Conservation (phyloP, 2,797 vertebrate genomes). For the Furcifer pardalis region DNA sequence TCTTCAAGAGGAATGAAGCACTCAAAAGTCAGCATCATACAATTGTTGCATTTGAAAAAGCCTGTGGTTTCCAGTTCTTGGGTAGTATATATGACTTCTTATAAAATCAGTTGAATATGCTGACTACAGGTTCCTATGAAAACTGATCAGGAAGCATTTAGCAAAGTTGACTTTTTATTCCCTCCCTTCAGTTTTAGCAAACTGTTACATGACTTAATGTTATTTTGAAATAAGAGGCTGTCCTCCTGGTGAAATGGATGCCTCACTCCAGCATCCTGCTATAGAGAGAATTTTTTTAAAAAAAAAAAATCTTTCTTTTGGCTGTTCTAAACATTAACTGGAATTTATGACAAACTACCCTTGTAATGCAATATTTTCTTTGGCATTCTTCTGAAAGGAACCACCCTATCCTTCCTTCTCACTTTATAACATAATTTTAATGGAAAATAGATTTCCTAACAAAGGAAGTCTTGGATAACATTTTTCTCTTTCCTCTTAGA, state of each 20-base stretch:
- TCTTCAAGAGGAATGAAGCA: background rate
- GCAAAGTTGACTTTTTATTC: constrained; percentile 46
- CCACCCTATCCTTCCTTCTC: constrained; percentile 16
- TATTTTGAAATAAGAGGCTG: constrained; percentile 33
- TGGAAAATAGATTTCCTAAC: background rate
- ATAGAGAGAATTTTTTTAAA: background rate
- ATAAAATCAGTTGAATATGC: constrained; percentile 26
- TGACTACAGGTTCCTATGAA: constrained; percentile 24
- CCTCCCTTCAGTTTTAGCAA: constrained; percentile 34
- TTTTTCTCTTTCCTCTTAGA: background rate
- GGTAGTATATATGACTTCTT: constrained; percentile 1
- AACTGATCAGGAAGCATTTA: constrained; percentile 35
- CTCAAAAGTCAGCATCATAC: background rate
- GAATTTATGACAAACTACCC: constrained; percentile 39
- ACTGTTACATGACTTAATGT: constrained; percentile 38
- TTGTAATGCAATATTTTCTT: constrained; percentile 10
- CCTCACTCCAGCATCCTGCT: constrained; percentile 12
- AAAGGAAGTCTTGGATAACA: background rate
- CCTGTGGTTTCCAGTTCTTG: background rate
- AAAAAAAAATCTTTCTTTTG: constrained; percentile 10
- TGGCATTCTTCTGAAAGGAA: constrained; percentile 25
- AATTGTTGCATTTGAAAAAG: background rate
- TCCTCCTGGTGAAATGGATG: background rate
- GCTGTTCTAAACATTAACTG: constrained; percentile 8
- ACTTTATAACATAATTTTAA: background rate